These are phyloP conservation scores for Noctilio leporinus DNA, from an alignment of 2,113 vertebrate genomes.

Conservation along the genomic window DNA sequence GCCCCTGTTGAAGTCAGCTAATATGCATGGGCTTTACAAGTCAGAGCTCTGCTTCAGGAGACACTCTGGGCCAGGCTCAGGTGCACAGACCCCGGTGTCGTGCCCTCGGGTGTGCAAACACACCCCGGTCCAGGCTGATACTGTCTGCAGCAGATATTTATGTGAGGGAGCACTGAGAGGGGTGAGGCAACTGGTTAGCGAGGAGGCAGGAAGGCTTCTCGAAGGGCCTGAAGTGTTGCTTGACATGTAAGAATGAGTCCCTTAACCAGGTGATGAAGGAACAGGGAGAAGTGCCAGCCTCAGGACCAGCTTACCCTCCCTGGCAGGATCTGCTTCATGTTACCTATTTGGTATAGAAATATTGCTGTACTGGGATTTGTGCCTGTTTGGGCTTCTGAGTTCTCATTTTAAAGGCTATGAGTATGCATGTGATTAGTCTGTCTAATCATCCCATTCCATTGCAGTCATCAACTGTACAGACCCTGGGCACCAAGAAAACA, in stretches of 20 bases:
- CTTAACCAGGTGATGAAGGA: neutral
- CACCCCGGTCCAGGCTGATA: neutral
- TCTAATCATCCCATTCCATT: neutral
- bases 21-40: neutral
- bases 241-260: neutral
- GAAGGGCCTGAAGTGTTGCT: too few species aligned
- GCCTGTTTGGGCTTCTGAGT: neutral
- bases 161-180: neutral
- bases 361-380: neutral
- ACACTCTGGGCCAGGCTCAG: too few species aligned
- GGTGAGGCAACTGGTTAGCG: neutral
- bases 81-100: neutral
- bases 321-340: neutral
- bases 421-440: neutral
- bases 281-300: neutral
- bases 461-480: constrained; percentile 98
- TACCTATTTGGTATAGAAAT: neutral
- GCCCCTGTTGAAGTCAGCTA: neutral
- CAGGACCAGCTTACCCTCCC: neutral
- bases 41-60: neutral
- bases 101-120: neutral
- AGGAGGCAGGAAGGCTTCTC: neutral
- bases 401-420: neutral
- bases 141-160: neutral
- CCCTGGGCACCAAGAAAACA: constrained; percentile 93